Evolutionary conservation across 2,797 vertebrate genomes (phyloP).

Genomic region (Cottoperca gobio): DNA sequence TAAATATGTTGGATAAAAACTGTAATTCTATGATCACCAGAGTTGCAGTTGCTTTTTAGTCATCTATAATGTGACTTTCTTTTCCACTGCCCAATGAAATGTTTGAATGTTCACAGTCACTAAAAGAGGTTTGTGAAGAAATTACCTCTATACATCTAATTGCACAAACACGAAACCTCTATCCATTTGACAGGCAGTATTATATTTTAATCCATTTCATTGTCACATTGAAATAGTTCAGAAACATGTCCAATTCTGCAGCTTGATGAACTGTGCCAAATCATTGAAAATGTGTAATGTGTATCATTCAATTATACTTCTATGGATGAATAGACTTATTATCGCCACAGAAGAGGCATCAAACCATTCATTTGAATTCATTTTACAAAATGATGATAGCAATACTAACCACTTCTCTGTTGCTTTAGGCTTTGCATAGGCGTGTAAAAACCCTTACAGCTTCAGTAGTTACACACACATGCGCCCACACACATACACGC

Average conservation of each 20-base stretch:
- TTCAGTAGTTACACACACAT: conserved; percentile 30
- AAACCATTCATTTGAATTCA: background rate
- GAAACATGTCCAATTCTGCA: conserved; percentile 19
- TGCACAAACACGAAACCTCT: conserved; percentile 2
- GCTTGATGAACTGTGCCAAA: conserved; percentile 53
- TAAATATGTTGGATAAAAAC: background rate
- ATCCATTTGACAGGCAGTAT: background rate
- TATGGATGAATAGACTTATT: conserved; percentile 10
- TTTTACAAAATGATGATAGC: conserved; percentile 42
- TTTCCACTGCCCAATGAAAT: background rate
- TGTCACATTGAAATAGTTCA: conserved; percentile 16
- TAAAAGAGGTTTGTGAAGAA: conserved; percentile 1
- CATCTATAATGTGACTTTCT: background rate
- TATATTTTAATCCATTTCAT: background rate
- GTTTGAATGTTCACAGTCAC: background rate
- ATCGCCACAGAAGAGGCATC: conserved; percentile 7
- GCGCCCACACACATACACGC: conserved; percentile 19
- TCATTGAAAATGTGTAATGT: conserved; percentile 19
- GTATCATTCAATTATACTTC: conserved; percentile 26
- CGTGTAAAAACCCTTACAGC: no score
- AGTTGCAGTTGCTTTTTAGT: background rate
- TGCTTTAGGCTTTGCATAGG: conserved; percentile 71
- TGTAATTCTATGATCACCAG: background rate
- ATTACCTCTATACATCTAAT: background rate
- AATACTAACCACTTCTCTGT: conserved; percentile 60